A percentile compares a stretch with the other conserved stretches of the same genome.
These are phyloP conservation scores for Miichthys miiuy DNA, from an alignment of 2,797 vertebrate genomes.

Conservation along the genomic window DNA sequence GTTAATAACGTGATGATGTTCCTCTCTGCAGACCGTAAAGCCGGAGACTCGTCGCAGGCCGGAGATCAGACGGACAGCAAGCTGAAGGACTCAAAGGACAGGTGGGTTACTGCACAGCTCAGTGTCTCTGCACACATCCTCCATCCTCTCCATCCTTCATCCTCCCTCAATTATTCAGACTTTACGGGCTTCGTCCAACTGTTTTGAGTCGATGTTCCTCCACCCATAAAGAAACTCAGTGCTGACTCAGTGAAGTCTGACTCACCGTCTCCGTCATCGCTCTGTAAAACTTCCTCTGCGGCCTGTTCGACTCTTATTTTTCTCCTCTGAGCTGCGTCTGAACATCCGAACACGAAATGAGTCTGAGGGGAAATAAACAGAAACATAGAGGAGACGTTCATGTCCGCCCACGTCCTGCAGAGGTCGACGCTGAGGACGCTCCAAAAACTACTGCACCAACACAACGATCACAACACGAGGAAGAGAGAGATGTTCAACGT, in stretches of 20 bases:
- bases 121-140: conserved; percentile 6
- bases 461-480: too few relatives aligned
- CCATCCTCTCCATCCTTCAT: conserved; percentile 23
- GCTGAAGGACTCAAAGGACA: conserved; percentile 82
- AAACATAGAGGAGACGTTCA: background rate
- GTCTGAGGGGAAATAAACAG: too few relatives aligned
- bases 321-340: conserved; percentile 24
- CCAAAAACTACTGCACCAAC: too few relatives aligned
- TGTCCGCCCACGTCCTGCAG: background rate
- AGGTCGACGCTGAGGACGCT: conserved; percentile 11
- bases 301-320: conserved; percentile 26
- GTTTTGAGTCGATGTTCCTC: conserved; percentile 61
- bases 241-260: conserved; percentile 59
- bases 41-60: conserved; percentile 77
- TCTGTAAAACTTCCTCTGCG: conserved; percentile 15
- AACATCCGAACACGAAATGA: background rate
- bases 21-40: conserved; percentile 80
- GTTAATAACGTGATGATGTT: conserved; percentile 31
- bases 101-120: conserved; percentile 74
- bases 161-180: conserved; percentile 40
- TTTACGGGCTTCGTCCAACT: conserved; percentile 32
- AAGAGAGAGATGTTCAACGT: too few relatives aligned
- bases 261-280: conserved; percentile 41
- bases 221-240: conserved; percentile 20
- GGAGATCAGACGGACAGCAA: conserved; percentile 81